Base-by-base conservation (phyloP, 2,888 invertebrate species). In the Athalia rosae region DNA sequence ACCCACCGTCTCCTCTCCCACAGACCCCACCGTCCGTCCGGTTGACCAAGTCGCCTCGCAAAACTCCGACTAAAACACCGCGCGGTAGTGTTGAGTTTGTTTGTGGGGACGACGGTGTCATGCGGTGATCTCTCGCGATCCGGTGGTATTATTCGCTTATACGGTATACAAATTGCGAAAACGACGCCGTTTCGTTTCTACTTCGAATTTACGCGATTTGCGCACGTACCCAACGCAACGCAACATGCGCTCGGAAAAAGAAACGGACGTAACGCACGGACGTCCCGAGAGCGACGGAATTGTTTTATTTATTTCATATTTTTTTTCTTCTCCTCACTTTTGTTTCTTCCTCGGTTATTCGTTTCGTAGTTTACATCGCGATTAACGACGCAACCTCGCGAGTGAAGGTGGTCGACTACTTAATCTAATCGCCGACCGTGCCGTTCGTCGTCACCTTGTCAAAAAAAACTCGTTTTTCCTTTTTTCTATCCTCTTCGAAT, bases 41-140 rank as follows among this genome's bases (percentile, higher is more conserved):
- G 56, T 58, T 71, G 71, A 71, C 58, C 71, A 58, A 71, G 58
- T n/a, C n/a, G n/a, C 67, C 53, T 47, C 13, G 66, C 66, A 66
- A 66, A 66, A 66, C 45, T 63, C 45, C 13, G 11, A 61, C 15
- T 53, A 53, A 61, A 61, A 63, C 45, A 61, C 62, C 6, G 3
- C 28, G 62, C 45, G 45, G 43, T 9, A n/a, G n/a, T n/a, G n/a
- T n/a, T n/a, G 43, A n/a, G 13, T 71, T 41, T 58, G 58, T 9
- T 43, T 43, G 71, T 43, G 13, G 43, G 53, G 28, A 11, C 6
- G 53, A 45, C 58, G 47, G 71, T 71, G 71, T 71, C 71, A 71
- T 58, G 56, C 71, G 56, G 71, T 71, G 56, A 71, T 71, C 71
- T 58, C 50, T 56, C 50, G 50, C 56, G 71, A 43, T 41, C n/a